Percentiles rank a stretch among this genome's conserved stretches.
These are phyloP conservation scores for Ophioninae sp. DNA, from an alignment of 2,888 invertebrate genomes.

Conservation along the genomic window DNA sequence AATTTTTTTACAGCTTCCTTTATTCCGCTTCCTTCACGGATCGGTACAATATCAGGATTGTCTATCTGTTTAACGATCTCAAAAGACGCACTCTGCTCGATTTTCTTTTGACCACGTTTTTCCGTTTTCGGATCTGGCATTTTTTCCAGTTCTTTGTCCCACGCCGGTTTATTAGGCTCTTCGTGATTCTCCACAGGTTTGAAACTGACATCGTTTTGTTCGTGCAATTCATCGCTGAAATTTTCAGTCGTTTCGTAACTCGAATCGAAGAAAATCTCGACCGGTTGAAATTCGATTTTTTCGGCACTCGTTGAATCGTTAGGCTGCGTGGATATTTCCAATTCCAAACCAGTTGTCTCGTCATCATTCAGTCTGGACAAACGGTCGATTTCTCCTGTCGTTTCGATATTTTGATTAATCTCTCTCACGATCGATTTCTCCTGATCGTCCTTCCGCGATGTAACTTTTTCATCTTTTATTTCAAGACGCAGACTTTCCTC, in stretches of 20 bases:
- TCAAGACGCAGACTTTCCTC: background rate
- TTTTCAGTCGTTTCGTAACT: constrained; percentile 44
- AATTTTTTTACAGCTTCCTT: constrained; percentile 57
- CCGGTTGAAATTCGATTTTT: constrained; percentile 27
- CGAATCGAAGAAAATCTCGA: constrained; percentile 41
- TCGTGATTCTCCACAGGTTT: constrained; percentile 59
- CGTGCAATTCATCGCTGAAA: constrained; percentile 31
- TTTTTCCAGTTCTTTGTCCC: constrained; percentile 4
- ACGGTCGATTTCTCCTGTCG: constrained; percentile 23
- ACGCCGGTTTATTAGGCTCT: constrained; percentile 23
- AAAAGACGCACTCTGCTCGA: constrained; percentile 18
- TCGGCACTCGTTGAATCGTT: constrained; percentile 38
- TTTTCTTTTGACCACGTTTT: constrained; percentile 37
- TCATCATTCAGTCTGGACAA: constrained; percentile 28
- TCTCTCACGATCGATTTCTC: background rate
- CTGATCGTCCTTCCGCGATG: background rate
- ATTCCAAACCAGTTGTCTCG: constrained; percentile 15
- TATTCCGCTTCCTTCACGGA: constrained; percentile 53
- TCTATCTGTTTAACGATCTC: constrained; percentile 10
- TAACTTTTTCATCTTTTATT: background rate
- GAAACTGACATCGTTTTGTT: constrained; percentile 37
- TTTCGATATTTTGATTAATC: constrained; percentile 8
- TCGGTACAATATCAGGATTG: constrained; percentile 22
- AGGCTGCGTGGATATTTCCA: constrained; percentile 4
- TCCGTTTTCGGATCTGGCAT: constrained; percentile 11